Percentiles rank a stretch among this genome's conserved stretches.
These are phyloP conservation scores for Scaptomyza reducta DNA, from an alignment of 2,888 invertebrate genomes.

Conservation along the genomic window DNA sequence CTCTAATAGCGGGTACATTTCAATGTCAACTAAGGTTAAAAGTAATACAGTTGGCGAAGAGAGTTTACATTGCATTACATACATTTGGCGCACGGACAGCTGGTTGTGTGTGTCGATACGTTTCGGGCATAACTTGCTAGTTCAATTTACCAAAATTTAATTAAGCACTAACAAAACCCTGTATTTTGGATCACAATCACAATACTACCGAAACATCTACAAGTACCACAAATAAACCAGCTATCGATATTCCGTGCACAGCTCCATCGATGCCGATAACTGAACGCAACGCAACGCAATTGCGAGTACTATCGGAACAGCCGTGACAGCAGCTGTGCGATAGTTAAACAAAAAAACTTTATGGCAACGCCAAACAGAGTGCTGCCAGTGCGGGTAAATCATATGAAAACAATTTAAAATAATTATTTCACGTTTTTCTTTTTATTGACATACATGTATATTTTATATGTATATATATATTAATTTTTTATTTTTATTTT, in stretches of 20 bases:
- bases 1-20: conserved; percentile 78
- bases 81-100: conserved; percentile 52
- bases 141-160: conserved; percentile 43
- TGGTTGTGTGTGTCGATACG: conserved; percentile 39
- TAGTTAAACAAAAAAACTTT: not conserved
- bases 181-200: conserved; percentile 74
- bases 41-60: conserved; percentile 59
- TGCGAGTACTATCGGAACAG: not conserved
- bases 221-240: conserved; percentile 42
- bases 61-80: conserved; percentile 56
- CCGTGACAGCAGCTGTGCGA: conserved; percentile 9
- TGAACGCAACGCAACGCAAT: conserved; percentile 1
- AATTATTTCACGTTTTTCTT: conserved; percentile 11
- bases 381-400: not conserved
- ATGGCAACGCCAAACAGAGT: not conserved
- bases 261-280: conserved; percentile 29
- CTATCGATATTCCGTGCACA: conserved; percentile 46
- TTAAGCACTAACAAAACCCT: conserved; percentile 58
- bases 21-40: conserved; percentile 85
- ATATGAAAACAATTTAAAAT: not conserved
- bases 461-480: conserved; percentile 12
- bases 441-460: conserved; percentile 42
- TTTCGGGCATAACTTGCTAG: conserved; percentile 55
- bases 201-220: conserved; percentile 58
- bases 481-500: conserved; percentile 21